Evolutionary conservation across 2,888 invertebrate genomes (phyloP), one percentile per base, ranked within the genome.

Genomic region (Lamproptera curius): DNA sequence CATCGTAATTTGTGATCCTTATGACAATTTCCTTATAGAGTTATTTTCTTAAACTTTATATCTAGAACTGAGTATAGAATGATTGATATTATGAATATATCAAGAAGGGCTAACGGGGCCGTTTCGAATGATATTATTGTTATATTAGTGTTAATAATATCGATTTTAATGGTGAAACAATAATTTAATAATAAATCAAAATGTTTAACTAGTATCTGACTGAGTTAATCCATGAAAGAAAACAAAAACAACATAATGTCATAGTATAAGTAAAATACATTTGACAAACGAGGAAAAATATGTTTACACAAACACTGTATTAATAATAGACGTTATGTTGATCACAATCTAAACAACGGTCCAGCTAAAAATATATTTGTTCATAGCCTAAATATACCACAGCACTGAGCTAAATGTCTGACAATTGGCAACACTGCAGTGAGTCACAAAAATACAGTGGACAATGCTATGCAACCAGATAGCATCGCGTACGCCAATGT

Each of bases 401-500:
- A 3, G 6, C 1, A 3, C 1, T 13, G 4, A 28, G 11, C 5
- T 16, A 28, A 28, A 40, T 26, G 15, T 28, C 28, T 40, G 38
- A 33, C 16, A 31, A 33, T 17, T 46, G 40, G 42, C 38, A 48
- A 42, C 42, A 48, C 38, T 26, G 38, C 6, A n/a, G 10, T 54
- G 55, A 57, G 45, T 57, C 54, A 55, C 51, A 48, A 51, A 48
- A 55, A 14, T 41, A 31, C n/a, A 10, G 15, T 14, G 47, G 11
- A 37, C 41, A 31, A 15, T 9, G 17, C 40, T 40, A 13, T 58
- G 71, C 67, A 69, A 67, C 63, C 65, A 55, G 59, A 65, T 61
- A 67, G 67, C 51, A 37, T 46, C 40, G 41, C 52, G 44, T 52
- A 35, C 43, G 47, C 33, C 31, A 26, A 61, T 70, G 81, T 62